These are phyloP conservation scores for Microctonus aethiopoides DNA, from an alignment of 2,888 invertebrate species.

Conservation along the genomic window DNA sequence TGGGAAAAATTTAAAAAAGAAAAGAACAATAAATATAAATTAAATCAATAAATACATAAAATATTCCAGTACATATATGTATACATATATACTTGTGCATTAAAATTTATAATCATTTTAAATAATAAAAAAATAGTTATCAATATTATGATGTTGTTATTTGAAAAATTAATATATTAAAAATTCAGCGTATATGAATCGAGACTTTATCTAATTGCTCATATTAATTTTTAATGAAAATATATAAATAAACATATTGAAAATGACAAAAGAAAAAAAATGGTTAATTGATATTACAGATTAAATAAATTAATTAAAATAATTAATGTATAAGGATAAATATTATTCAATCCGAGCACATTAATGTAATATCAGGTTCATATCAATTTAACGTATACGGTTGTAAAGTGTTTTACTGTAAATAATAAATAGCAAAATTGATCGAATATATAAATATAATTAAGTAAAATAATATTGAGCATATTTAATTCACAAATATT, in stretches of 20 bases:
- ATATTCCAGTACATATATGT: no score
- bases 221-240: neutral
- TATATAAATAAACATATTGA: neutral
- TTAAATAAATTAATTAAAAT: neutral
- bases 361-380: constrained; percentile 13
- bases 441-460: neutral
- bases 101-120: neutral
- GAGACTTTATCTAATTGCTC: neutral
- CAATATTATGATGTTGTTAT: neutral
- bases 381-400: constrained; percentile 3
- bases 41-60: no score
- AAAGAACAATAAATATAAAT: neutral
- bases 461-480: neutral
- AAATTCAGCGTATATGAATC: neutral
- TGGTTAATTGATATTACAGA: neutral
- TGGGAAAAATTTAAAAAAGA: neutral
- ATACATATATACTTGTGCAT: neutral
- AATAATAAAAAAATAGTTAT: neutral
- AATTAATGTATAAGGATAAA: neutral
- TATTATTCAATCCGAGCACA: neutral
- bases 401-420: constrained; percentile 12
- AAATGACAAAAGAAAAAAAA: neutral
- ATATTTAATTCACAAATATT: no score
- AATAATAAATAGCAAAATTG: neutral
- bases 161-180: neutral